Conservation (phyloP, 2,888 invertebrate genomes). For the Phrixothrix hirtus region DNA sequence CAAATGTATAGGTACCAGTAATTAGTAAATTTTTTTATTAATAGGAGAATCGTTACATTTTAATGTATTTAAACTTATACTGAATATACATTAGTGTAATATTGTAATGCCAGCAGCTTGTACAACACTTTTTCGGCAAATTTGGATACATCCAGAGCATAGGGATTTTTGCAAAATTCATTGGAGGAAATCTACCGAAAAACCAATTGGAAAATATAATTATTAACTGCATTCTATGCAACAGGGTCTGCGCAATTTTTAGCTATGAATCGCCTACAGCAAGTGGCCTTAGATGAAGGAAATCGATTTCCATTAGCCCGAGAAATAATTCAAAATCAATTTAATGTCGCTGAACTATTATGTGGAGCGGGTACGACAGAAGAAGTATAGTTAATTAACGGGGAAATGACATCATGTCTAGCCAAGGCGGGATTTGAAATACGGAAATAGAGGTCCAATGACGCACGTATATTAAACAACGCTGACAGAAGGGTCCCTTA, state of each 20-base stretch:
- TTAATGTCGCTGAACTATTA: constrained; percentile 2
- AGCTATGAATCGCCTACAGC: not conserved
- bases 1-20: too few relatives aligned
- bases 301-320: constrained; percentile 1
- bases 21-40: too few relatives aligned
- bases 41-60: too few relatives aligned
- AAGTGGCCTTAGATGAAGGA: not conserved
- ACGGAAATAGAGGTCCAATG: not conserved
- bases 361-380: not conserved
- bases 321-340: not conserved
- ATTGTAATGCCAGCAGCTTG: too few relatives aligned
- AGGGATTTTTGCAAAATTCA: not conserved
- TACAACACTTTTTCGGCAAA: too few relatives aligned
- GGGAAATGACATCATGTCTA: not conserved
- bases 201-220: not conserved
- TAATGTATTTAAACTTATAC: too few relatives aligned
- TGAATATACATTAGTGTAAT: too few relatives aligned
- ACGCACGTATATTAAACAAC: not conserved
- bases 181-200: not conserved
- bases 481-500: not conserved
- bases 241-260: constrained; percentile 4
- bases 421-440: constrained; percentile 2
- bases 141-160: not conserved
- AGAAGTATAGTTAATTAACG: not conserved
- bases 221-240: not conserved